A percentile compares a stretch with the other conserved stretches of the same genome.
phyloP scores from a whole-genome alignment of 2,888 invertebrate genomes.

The Aspidiotus rigidus region DNA sequence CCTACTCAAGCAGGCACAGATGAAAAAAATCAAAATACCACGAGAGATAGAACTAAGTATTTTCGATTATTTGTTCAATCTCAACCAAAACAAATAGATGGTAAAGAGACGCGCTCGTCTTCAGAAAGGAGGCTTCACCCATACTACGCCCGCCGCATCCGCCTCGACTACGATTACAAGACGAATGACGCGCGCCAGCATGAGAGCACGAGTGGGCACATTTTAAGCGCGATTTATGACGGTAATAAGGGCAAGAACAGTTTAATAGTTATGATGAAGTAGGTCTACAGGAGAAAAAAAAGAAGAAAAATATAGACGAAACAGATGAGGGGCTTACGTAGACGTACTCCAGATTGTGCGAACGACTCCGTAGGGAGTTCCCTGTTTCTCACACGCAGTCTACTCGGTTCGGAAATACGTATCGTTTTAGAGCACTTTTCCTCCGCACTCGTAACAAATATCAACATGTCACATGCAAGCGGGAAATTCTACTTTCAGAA shows the following conservation, averaged over 20 bases:
- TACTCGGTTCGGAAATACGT: background rate
- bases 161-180: background rate
- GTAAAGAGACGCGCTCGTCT: no score
- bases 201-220: constrained; percentile 13
- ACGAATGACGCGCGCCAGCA: constrained; percentile 1
- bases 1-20: no score
- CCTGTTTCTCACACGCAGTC: background rate
- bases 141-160: no score
- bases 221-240: constrained; percentile 14
- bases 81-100: no score
- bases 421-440: constrained; percentile 16
- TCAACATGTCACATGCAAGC: constrained; percentile 29
- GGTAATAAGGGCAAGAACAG: constrained; percentile 22
- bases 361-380: constrained; percentile 27
- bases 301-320: constrained; percentile 7
- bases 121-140: no score
- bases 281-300: background rate
- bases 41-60: no score
- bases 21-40: no score
- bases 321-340: constrained; percentile 3
- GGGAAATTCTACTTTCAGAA: constrained; percentile 21
- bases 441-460: constrained; percentile 16
- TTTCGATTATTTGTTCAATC: no score
- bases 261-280: constrained; percentile 25
- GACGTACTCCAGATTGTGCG: constrained; percentile 15